Base-by-base conservation (phyloP, 35 echinoderm and acorn worm genomes). In the Chiridota heheva region DNA sequence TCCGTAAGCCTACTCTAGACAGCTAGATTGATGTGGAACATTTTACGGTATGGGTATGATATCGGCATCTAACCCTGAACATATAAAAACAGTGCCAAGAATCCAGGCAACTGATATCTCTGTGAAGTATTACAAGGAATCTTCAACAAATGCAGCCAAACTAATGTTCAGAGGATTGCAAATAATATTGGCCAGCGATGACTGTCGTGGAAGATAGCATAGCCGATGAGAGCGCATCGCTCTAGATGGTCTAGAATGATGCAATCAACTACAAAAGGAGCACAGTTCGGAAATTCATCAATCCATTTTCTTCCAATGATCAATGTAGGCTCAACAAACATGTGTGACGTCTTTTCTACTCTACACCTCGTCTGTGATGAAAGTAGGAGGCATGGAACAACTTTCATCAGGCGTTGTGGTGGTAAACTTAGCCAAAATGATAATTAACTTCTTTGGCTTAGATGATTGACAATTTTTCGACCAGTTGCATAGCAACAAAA, bases 41-140 rank as follows among this genome's bases (percentile, higher is more conserved):
- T 91, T 91, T 37, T 83, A 91, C 86, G 82, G 89, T 12, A 91
- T 91, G 89, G 82, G 89, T 1, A 81, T 81, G 3, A 86, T 92
- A 63, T 74, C 89, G 16, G 44, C 86, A 28, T 25, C 43, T 65
- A 81, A 63, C 20, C 86, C 77, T 34, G 60, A 36, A 25, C 70
- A 1, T 20, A 42, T 27, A 25, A 24, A 20, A 16, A 65, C 31
- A 2, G 51, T 26, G 13, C 24, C 31, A 60, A 42, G 77, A 61
- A 35, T 17, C 36, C 40, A 37, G 7, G 87, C 83, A 10, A 82
- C 78, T 22, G 12, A 44, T 10, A 36, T 41, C 48, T 25, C 47
- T 78, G 39, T 12, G 43, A 36, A 31, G 37, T 41, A 67, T 58
- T n/a, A n/a, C n/a, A n/a, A n/a, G n/a, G n/a, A n/a, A n/a, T 40